Base-by-base conservation (phyloP, 2,888 invertebrate species). In the Nemapogon koenigi region DNA sequence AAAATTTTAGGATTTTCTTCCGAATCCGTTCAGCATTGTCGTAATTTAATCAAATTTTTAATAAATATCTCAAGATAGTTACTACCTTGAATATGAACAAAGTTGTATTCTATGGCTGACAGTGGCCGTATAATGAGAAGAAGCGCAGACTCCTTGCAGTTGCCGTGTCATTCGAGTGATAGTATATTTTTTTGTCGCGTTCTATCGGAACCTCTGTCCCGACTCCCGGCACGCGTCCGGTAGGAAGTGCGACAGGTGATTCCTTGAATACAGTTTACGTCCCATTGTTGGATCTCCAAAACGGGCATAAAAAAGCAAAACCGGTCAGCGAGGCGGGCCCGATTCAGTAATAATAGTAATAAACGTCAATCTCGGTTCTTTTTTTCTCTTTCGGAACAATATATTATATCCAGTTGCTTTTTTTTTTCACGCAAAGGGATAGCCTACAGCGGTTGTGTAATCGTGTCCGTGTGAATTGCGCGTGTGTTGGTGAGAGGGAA, bases 371-470 rank as follows among this genome's bases (percentile, higher is more conserved):
- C 70, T 69, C 73, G 63, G n/a, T 75, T 76, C 69, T 66, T 73
- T 72, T 73, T 67, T 63, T 62, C 61, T 63, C 66, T 72, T 67
- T 61, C 60, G 59, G 62, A 65, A 72, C 71, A 67, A 69, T 70
- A 71, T 68, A 62, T 64, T 62, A 64, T 64, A 55, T 62, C 55
- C 56, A 53, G 53, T 59, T 73, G n/a, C 27, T 75, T 70, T 71
- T 73, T 71, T 37, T n/a, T 76, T 62, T 67, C 72, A 67, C 72
- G 73, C 64, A 63, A 73, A 75, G 78, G 78, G 73, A 73, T 75
- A 72, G 69, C 72, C 76, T 70, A 70, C 71, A 70, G 70, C 71
- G 64, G 73, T 78, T 75, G 76, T 76, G 78, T 78, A 76, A 75
- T 45, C 51, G 58, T 61, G 61, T 67, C 59, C 53, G 64, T 66